Conservation (phyloP, 2,797 vertebrate genomes). For the Lutjanus campechanus region DNA sequence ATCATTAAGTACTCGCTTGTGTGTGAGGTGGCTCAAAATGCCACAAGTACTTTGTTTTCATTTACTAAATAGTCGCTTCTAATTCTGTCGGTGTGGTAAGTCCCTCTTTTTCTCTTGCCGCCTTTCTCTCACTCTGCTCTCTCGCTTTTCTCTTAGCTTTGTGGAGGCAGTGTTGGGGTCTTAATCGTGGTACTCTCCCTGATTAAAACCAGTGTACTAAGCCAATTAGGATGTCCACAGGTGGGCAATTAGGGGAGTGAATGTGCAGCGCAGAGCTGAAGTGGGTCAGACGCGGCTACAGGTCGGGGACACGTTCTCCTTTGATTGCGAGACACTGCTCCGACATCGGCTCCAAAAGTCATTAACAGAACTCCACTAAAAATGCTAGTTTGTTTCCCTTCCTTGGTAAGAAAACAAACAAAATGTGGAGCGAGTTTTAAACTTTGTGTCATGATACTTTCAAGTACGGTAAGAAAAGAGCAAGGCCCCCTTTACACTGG, state of each 20-base stretch:
- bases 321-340: slow-evolving; percentile 54
- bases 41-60: slow-evolving; percentile 81
- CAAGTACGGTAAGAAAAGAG: not conserved
- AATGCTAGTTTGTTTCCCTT: slow-evolving; percentile 21
- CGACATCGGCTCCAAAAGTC: slow-evolving; percentile 43
- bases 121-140: slow-evolving; percentile 9
- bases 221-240: slow-evolving; percentile 74
- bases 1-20: slow-evolving; percentile 79
- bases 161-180: slow-evolving; percentile 47
- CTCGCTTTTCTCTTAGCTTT: slow-evolving; percentile 33
- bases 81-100: slow-evolving; percentile 19
- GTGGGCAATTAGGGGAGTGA: slow-evolving; percentile 75
- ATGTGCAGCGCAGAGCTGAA: slow-evolving; percentile 49
- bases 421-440: not conserved
- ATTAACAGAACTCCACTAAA: slow-evolving; percentile 43
- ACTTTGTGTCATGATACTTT: slow-evolving; percentile 10
- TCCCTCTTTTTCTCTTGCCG: slow-evolving; percentile 2
- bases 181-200: slow-evolving; percentile 57
- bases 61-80: slow-evolving; percentile 74
- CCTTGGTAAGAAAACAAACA: slow-evolving; percentile 12
- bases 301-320: slow-evolving; percentile 60
- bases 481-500: too few species aligned
- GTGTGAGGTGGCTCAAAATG: slow-evolving; percentile 76
- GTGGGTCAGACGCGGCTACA: slow-evolving; percentile 64
- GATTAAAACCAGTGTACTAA: slow-evolving; percentile 72